Percentiles rank a stretch among this genome's conserved stretches.
These are phyloP conservation scores for Stigmatopora nigra DNA, from an alignment of 2,113 vertebrate genomes.

Conservation along the genomic window DNA sequence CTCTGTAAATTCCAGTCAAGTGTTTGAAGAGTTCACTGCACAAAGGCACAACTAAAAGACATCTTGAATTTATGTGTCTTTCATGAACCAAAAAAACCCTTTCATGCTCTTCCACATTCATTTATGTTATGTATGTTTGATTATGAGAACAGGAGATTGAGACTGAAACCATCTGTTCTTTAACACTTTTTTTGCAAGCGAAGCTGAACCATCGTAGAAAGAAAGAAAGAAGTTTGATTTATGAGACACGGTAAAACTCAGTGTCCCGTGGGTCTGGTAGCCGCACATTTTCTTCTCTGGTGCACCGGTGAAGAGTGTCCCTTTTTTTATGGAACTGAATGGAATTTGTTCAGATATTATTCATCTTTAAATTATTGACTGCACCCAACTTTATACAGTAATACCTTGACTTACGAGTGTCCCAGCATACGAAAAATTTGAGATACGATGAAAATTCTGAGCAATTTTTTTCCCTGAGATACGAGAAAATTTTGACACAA, in stretches of 20 bases:
- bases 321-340: constrained; percentile 26
- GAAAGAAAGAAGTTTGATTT: constrained; percentile 36
- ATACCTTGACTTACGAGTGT: too few relatives aligned
- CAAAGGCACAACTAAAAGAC: constrained; percentile 28
- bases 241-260: constrained; percentile 24
- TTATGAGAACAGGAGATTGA: constrained; percentile 16
- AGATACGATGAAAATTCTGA: too few relatives aligned
- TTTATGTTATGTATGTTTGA: constrained; percentile 20
- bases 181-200: constrained; percentile 40
- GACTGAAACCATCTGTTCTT: constrained; percentile 40
- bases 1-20: constrained; percentile 58
- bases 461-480: too few relatives aligned
- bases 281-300: constrained; percentile 21
- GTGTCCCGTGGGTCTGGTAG: constrained; percentile 25
- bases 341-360: constrained; percentile 30
- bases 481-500: too few relatives aligned
- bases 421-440: too few relatives aligned
- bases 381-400: constrained; percentile 2
- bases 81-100: constrained; percentile 34
- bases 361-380: constrained; percentile 30
- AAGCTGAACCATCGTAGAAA: constrained; percentile 29
- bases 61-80: constrained; percentile 38
- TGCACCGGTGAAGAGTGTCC: constrained; percentile 20
- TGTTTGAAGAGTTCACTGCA: constrained; percentile 55
- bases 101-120: constrained; percentile 33